phyloP scores from a whole-genome alignment of 2,888 invertebrate genomes.

The Myopa testacea region DNA sequence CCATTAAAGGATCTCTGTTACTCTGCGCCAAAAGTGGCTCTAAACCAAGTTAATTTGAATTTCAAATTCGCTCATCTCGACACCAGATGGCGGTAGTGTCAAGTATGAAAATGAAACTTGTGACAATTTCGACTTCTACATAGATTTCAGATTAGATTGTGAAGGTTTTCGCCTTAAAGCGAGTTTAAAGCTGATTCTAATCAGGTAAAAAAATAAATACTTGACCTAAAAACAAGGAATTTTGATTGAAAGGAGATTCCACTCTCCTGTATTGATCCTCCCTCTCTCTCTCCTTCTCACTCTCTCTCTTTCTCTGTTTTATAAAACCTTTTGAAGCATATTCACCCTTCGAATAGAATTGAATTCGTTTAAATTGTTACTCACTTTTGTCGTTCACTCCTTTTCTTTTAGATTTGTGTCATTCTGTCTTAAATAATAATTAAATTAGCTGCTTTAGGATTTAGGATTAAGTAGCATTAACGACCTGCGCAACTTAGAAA shows the following conservation, averaged over 20 bases:
- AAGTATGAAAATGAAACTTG: neutral
- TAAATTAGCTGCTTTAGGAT: neutral
- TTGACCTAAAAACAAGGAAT: neutral
- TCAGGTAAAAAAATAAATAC: neutral
- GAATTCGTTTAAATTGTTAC: no score
- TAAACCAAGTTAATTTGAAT: neutral
- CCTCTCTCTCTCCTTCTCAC: no score
- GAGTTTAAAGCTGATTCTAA: neutral
- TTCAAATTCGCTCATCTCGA: neutral
- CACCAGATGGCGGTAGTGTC: neutral
- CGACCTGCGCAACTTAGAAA: neutral
- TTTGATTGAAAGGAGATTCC: no score
- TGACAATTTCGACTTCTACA: neutral
- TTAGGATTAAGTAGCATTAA: neutral
- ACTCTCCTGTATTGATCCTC: no score
- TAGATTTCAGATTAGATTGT: neutral
- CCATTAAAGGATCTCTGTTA: neutral
- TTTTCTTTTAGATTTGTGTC: neutral
- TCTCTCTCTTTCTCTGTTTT: no score
- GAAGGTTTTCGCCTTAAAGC: neutral
- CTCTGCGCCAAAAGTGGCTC: neutral
- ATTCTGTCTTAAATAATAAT: neutral
- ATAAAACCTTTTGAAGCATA: no score
- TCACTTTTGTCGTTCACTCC: neutral
- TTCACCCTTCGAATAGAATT: no score